Evolutionary conservation across 2,888 invertebrate genomes (phyloP).

Genomic region (Nephrocerus scutellatus): DNA sequence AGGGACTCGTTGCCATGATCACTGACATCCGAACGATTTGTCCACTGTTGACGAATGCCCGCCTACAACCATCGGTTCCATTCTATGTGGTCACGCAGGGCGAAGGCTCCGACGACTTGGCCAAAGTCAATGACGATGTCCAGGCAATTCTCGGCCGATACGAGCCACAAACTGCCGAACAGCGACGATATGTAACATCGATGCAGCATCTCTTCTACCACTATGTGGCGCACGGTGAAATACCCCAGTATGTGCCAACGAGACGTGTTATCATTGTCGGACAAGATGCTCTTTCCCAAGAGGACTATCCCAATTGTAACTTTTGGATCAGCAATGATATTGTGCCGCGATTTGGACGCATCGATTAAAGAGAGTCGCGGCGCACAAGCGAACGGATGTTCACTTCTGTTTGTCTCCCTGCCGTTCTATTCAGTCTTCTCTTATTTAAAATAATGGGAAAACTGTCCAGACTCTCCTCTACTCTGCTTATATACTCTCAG

Average conservation of each 20-base stretch:
- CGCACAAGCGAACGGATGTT: background rate
- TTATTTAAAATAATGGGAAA: constrained; percentile 22
- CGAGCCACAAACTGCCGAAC: constrained; percentile 64
- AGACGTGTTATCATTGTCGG: constrained; percentile 59
- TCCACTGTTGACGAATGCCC: constrained; percentile 63
- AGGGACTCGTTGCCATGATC: constrained; percentile 63
- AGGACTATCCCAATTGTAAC: constrained; percentile 66
- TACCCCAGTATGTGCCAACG: constrained; percentile 56
- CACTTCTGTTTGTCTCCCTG: no score
- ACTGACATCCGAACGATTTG: constrained; percentile 74
- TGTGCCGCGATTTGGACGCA: constrained; percentile 66
- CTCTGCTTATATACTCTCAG: no score
- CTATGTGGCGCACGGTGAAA: constrained; percentile 69
- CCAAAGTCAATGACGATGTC: constrained; percentile 61
- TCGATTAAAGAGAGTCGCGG: constrained; percentile 55
- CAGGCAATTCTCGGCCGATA: constrained; percentile 73
- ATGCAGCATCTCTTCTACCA: constrained; percentile 78
- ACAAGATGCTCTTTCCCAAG: constrained; percentile 61
- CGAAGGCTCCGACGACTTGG: constrained; percentile 49
- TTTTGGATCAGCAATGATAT: constrained; percentile 69
- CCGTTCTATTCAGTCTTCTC: constrained; percentile 31
- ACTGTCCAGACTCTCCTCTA: no score
- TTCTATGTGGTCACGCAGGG: constrained; percentile 67
- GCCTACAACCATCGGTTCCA: constrained; percentile 57
- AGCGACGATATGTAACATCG: constrained; percentile 66